A percentile compares a stretch with the other conserved stretches of the same genome.
These are phyloP conservation scores for Poeciliopsis presidionis DNA, from an alignment of 2,797 vertebrate species.

Conservation along the genomic window DNA sequence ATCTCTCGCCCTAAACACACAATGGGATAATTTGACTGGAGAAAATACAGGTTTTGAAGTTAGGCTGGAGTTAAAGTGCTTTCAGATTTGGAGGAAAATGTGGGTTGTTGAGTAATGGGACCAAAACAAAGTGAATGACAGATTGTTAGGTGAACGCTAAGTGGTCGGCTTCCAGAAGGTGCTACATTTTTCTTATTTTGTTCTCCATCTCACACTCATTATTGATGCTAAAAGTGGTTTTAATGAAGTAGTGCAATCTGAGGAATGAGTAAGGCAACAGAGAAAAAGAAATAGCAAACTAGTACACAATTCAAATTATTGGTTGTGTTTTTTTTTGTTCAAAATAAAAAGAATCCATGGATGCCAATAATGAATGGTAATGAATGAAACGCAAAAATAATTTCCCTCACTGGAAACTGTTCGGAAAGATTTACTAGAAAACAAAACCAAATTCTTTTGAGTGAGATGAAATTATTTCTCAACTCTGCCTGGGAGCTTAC, in stretches of 20 bases:
- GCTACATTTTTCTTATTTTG: not conserved
- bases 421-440: conserved; percentile 2
- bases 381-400: not conserved
- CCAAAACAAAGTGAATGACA: not conserved
- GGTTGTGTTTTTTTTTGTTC: not conserved
- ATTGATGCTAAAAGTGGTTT: not conserved
- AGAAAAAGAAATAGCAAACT: not conserved
- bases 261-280: not conserved
- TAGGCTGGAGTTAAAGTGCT: conserved; percentile 22
- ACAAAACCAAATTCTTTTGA: conserved; percentile 10
- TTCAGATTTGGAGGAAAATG: conserved; percentile 30
- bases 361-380: not conserved
- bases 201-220: not conserved
- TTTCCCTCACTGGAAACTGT: conserved; percentile 11
- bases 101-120: conserved; percentile 30
- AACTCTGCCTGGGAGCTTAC: conserved; percentile 14
- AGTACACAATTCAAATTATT: not conserved
- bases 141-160: not conserved
- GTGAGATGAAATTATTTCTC: conserved; percentile 31
- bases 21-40: conserved; percentile 39
- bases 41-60: conserved; percentile 43
- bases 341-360: not conserved
- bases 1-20: conserved; percentile 53
- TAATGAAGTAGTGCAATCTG: not conserved
- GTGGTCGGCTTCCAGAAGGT: not conserved